These are phyloP conservation scores for Amniataba percoides DNA, from an alignment of 2,797 vertebrate species.

Conservation along the genomic window DNA sequence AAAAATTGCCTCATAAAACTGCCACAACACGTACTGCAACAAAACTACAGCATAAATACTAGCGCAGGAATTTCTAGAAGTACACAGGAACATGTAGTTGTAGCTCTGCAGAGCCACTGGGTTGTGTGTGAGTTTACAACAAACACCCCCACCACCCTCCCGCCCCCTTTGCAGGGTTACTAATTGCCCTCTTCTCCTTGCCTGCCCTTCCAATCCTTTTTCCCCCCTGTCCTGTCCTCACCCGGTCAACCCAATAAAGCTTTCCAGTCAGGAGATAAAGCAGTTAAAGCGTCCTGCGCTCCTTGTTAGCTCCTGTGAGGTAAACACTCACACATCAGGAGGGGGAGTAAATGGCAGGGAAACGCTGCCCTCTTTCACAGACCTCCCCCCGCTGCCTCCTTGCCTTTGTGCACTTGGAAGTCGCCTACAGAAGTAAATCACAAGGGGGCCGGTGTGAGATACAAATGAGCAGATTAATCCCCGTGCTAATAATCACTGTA, in stretches of 20 bases:
- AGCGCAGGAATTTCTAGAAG: slow-evolving; percentile 29
- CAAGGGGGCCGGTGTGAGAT: slow-evolving; percentile 56
- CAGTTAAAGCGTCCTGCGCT: slow-evolving; percentile 42
- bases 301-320: slow-evolving; percentile 64
- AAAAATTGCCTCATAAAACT: slow-evolving; percentile 73
- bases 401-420: slow-evolving; percentile 54
- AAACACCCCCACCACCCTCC: too few relatives aligned
- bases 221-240: neutral
- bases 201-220: slow-evolving; percentile 8
- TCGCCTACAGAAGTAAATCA: slow-evolving; percentile 60
- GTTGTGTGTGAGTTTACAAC: slow-evolving; percentile 16
- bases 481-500: slow-evolving; percentile 72
- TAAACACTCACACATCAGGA: slow-evolving; percentile 49
- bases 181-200: slow-evolving; percentile 49
- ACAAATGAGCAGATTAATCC: slow-evolving; percentile 77
- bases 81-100: slow-evolving; percentile 6
- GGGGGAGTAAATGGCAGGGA: slow-evolving; percentile 18
- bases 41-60: slow-evolving; percentile 48
- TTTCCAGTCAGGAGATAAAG: slow-evolving; percentile 42
- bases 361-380: slow-evolving; percentile 30
- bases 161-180: slow-evolving; percentile 18
- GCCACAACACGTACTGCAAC: slow-evolving; percentile 54
- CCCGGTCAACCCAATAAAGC: slow-evolving; percentile 57
- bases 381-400: slow-evolving; percentile 20
- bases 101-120: slow-evolving; percentile 1